Evolutionary conservation across 2,113 vertebrate species (phyloP).

Genomic region (Rhea pennata): DNA sequence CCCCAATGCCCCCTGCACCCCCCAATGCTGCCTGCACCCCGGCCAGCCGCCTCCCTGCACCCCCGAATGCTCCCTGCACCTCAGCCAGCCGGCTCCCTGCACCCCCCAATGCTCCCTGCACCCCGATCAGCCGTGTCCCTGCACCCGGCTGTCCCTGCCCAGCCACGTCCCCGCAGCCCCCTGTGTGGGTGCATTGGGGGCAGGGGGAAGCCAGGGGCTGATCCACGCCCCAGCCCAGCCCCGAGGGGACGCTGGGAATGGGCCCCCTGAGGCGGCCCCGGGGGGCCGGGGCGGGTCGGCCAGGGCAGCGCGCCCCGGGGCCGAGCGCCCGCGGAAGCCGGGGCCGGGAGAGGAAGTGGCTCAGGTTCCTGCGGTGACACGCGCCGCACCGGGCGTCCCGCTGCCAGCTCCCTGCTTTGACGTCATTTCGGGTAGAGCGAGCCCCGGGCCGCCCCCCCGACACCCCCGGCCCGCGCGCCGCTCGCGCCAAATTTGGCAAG

Average conservation of each 20-base stretch:
- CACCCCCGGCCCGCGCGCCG: background rate
- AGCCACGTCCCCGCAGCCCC: background rate
- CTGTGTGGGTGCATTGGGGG: too few relatives aligned
- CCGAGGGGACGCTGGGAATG: accelerated
- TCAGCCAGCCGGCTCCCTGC: too few relatives aligned
- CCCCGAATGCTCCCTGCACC: too few relatives aligned
- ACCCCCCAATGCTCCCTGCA: too few relatives aligned
- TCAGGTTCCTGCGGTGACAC: slow-evolving; percentile 20
- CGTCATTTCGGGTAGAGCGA: slow-evolving; percentile 43
- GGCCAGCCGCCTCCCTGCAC: too few relatives aligned
- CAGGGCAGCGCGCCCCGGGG: background rate
- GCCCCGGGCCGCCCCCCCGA: background rate
- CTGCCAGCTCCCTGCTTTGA: background rate
- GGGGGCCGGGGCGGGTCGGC: background rate
- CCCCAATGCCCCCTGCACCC: too few relatives aligned
- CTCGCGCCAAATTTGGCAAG: slow-evolving; percentile 16
- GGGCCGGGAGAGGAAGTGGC: slow-evolving; percentile 5
- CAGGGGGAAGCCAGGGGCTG: background rate
- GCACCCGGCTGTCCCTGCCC: background rate
- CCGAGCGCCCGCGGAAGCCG: background rate
- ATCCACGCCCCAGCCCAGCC: background rate
- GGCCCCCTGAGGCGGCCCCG: background rate
- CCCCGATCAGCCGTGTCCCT: too few relatives aligned
- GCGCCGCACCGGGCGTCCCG: background rate
- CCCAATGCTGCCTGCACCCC: too few relatives aligned